phyloP scores from a whole-genome alignment of 2,113 vertebrate genomes.

The Indicator maculatus region DNA sequence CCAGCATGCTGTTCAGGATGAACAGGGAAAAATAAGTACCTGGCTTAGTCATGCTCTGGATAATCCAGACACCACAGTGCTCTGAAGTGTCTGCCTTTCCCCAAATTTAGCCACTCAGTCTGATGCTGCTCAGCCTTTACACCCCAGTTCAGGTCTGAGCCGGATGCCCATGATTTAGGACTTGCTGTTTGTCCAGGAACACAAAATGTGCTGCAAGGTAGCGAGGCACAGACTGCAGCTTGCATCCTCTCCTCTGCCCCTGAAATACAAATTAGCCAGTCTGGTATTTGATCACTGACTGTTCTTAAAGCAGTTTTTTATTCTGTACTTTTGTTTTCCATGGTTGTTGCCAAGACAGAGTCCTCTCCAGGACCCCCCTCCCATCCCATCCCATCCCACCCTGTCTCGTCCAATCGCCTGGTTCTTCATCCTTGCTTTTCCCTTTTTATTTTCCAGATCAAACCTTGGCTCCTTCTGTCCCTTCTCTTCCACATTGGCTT shows the following conservation, averaged over 20 bases:
- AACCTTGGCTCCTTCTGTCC: slow-evolving; percentile 46
- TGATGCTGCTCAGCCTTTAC: slow-evolving; percentile 40
- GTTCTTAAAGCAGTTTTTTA: slow-evolving; percentile 73
- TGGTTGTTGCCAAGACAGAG: slow-evolving; percentile 74
- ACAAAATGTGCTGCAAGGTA: slow-evolving; percentile 65
- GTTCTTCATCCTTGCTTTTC: slow-evolving; percentile 58
- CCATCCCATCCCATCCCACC: slow-evolving; percentile 61
- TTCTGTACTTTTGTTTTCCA: slow-evolving; percentile 82
- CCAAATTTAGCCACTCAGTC: slow-evolving; percentile 25
- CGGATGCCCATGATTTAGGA: slow-evolving; percentile 53
- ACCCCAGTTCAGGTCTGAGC: slow-evolving; percentile 46
- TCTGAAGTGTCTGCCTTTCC: slow-evolving; percentile 13
- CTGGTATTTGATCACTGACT: slow-evolving; percentile 74
- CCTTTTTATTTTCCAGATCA: slow-evolving; percentile 63
- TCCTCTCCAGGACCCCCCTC: slow-evolving; percentile 78
- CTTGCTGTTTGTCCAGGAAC: slow-evolving; percentile 55
- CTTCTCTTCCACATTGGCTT: slow-evolving; percentile 49
- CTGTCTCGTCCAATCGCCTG: slow-evolving; percentile 47
- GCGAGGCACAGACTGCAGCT: slow-evolving; percentile 66
- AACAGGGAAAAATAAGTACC: slow-evolving; percentile 24
- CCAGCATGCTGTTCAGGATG: neutral
- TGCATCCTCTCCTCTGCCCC: slow-evolving; percentile 71
- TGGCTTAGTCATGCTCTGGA: slow-evolving; percentile 1
- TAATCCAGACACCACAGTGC: slow-evolving; percentile 48
- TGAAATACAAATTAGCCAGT: slow-evolving; percentile 77